Base-by-base conservation (phyloP, 2,113 vertebrate species). In the Pampusana beccarii region DNA sequence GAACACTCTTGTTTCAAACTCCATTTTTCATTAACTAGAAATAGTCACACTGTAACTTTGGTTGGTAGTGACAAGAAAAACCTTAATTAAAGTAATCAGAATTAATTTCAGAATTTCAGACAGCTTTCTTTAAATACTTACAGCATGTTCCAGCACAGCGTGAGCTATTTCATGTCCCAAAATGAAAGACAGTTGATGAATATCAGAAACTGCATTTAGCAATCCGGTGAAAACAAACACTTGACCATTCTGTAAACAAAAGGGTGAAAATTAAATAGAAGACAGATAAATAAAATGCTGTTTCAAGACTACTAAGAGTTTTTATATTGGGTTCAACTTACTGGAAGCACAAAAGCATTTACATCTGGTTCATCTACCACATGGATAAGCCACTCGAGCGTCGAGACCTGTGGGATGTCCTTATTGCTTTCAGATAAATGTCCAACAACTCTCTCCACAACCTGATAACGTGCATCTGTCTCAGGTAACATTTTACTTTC, bases 111-210 rank as follows among this genome's bases (percentile, higher is more conserved):
- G 50, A 80, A 34, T 71, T 89, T 54, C 33, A 84, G 56, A 81
- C 51, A 83, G 12, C 16, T 58, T 82, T 62, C 56, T 91, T 93
- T 44, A 74, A 81, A 85, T 78, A 98, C 99, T 99, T 97, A 99
- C 99, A 16, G 98, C 98, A 42, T 99, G 99, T 81, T 98, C 98
- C 71, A 99, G 97, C 33, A 99, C 70, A 33, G 98, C 99, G 0
- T 99, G 99, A 91, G 99, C 99, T 96, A 99, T 99, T 97, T 99
- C 99, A 70, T 99, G 99, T 80, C 98, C 99, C 93, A 99, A 95
- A 95, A 99, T 98, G 84, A 99, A 97, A 74, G 98, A 97, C 19
- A 99, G 98, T 94, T 99, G 99, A 97, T 99, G 98, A 67, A 97
- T 61, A 91, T 99, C 99, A 53, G 97, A 96, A 77, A 99, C 98